Percentiles rank a stretch among this genome's conserved stretches.
phyloP scores from a whole-genome alignment of 2,113 vertebrate genomes.

The Gallinago undulata region DNA sequence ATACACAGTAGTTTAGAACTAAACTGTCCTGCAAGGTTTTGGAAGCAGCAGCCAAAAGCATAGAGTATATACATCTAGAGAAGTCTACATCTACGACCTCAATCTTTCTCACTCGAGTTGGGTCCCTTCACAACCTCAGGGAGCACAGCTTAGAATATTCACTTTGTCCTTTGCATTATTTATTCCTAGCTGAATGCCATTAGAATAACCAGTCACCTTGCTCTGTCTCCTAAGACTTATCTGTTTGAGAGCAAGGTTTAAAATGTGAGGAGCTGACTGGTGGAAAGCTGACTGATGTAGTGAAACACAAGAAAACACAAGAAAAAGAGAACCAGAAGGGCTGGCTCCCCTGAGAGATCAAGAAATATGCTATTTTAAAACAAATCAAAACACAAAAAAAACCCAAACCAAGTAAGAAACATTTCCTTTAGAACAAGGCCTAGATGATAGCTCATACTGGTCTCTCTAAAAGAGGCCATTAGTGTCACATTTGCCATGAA shows the following conservation, averaged over 20 bases:
- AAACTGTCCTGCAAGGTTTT: neutral
- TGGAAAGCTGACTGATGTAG: neutral
- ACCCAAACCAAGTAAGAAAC: neutral
- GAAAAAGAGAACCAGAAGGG: neutral
- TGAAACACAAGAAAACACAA: neutral
- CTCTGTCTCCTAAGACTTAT: neutral
- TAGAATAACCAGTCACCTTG: neutral
- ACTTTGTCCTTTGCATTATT: neutral
- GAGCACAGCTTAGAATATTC: neutral
- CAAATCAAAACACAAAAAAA: neutral
- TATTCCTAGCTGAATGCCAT: neutral
- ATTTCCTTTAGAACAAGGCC: neutral
- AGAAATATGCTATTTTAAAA: neutral
- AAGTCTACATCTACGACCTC: neutral
- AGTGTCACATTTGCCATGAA: neutral
- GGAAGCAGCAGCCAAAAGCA: neutral
- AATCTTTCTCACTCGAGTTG: fast-evolving
- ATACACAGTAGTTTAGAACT: neutral
- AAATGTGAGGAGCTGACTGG: neutral
- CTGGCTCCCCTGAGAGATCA: neutral
- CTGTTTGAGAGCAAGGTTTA: neutral
- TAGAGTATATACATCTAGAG: neutral
- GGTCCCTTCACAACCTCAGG: neutral
- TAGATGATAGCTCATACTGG: neutral
- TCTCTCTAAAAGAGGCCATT: neutral